Evolutionary conservation across 2,797 vertebrate genomes (phyloP).

Genomic region (Chrysocyon brachyurus): DNA sequence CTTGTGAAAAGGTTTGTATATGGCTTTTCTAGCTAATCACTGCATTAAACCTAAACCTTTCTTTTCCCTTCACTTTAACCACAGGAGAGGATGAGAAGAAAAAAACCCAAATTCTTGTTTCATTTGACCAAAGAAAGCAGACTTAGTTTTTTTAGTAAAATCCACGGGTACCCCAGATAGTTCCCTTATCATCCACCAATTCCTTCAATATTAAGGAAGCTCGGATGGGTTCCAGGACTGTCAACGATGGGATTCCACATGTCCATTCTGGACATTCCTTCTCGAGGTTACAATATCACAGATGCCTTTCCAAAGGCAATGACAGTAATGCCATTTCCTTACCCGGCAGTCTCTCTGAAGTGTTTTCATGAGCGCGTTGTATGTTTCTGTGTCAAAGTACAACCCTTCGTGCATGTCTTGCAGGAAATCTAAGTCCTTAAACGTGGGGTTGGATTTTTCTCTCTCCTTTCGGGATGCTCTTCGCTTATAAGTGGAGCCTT

Average conservation of each 20-base stretch:
- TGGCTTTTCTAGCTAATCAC: not conserved
- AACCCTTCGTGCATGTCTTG: conserved; percentile 96
- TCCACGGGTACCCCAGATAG: not conserved
- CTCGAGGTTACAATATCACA: not conserved
- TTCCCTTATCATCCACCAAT: not conserved
- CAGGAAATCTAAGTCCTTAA: conserved; percentile 98
- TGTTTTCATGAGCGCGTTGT: conserved; percentile 96
- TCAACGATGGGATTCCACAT: not conserved
- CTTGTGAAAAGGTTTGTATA: not conserved
- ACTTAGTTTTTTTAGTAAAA: conserved; percentile 22
- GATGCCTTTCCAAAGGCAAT: not conserved
- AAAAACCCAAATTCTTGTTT: not conserved
- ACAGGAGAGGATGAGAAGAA: not conserved
- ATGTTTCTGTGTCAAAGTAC: conserved; percentile 95
- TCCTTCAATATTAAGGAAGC: not conserved
- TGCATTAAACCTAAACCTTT: conserved; percentile 24
- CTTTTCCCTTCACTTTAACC: not conserved
- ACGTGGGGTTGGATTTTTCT: conserved; percentile 93
- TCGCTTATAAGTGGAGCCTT: conserved; percentile 97
- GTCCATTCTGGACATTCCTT: not conserved
- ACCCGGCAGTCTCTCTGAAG: conserved; percentile 97
- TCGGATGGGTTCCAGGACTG: not conserved
- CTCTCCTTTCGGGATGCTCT: conserved; percentile 95
- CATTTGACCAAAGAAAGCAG: conserved; percentile 47
- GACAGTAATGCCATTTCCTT: conserved; percentile 79